Conservation (phyloP, 2,888 invertebrate genomes). For the Notodromas monacha region DNA sequence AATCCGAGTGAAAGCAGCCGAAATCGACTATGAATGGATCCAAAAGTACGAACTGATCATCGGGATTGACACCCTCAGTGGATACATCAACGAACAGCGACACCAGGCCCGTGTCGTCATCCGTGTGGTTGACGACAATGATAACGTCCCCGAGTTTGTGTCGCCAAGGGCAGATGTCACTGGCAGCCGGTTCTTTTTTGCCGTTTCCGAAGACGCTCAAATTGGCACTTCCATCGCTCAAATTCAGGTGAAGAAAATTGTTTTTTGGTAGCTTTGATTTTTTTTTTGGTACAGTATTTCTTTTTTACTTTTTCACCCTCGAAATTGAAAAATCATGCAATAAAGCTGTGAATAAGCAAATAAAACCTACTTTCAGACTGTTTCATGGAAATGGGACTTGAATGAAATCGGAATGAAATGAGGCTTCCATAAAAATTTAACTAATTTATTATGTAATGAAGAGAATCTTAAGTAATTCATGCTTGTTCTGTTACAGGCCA, state of each 20-base stretch:
- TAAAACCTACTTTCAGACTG: no score
- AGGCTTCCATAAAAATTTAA: no score
- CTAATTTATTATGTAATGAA: no score
- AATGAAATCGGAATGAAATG: no score
- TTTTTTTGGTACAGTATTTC: no score
- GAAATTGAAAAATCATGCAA: no score
- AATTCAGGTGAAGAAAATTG: constrained; percentile 38
- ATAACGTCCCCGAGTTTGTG: constrained; percentile 49
- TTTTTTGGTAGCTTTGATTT: no score
- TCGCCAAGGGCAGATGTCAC: constrained; percentile 25
- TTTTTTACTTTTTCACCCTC: no score
- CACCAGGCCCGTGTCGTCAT: constrained; percentile 39
- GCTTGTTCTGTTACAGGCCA: no score
- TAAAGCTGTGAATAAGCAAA: no score
- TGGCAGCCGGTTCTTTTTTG: constrained; percentile 36
- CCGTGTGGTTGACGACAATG: constrained; percentile 54
- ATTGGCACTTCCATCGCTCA: constrained; percentile 41
- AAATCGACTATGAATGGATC: constrained; percentile 40
- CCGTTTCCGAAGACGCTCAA: constrained; percentile 32
- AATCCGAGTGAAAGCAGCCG: constrained; percentile 25
- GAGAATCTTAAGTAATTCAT: no score
- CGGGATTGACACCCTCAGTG: constrained; percentile 36
- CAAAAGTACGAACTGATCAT: constrained; percentile 30
- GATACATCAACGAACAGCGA: constrained; percentile 39
- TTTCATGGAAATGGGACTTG: no score